Base-by-base conservation (phyloP, 1,140 invertebrate genomes). In the Neomicropteryx cornuta region DNA sequence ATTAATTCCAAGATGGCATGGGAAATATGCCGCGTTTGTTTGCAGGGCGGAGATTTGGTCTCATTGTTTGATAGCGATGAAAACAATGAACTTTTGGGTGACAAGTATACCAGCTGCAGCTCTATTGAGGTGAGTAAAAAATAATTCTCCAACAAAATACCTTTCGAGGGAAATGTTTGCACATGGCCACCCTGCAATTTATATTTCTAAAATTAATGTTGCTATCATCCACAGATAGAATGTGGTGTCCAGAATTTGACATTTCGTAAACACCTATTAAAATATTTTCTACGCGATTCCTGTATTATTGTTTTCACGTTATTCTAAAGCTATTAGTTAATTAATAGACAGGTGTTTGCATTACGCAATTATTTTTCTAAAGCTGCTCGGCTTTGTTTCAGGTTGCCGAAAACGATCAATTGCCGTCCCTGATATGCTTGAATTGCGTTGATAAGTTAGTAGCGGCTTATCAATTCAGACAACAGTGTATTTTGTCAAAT, bases 11-110 rank as follows among this genome's bases (percentile, higher is more conserved):
- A 58, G 44, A 66, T 71, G 56, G 68, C 73, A 55, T 68, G 71
- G 64, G 63, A 70, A 58, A 68, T 71, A 31, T 75, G 72, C 47
- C 53, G 72, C 33, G 60, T 73, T 42, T 75, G 72, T 47, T 49
- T 75, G 38, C 65, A 69, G 44, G 64, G 60, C 33, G 68, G 70
- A 29, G 62, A 67, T 46, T 64, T 68, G 55, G 66, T 65, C 36
- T 69, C 67, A n/a, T 54, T 72, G 3, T 73, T 70, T 46, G 63
- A 67, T 54, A 65, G 62, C 50, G 70, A 72, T 41, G 59, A 68
- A 61, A 57, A 68, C 56, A 58, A 64, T 33, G 70, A 72, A 47
- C 68, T 70, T 52, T 66, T 75, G 21, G 53, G 62, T 41, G 70
- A 73, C 44, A 73, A 73, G 47, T 74, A 73, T 43, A 58, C 58